Conservation (phyloP, 1,140 invertebrate species). For the Bombus pascuorum region DNA sequence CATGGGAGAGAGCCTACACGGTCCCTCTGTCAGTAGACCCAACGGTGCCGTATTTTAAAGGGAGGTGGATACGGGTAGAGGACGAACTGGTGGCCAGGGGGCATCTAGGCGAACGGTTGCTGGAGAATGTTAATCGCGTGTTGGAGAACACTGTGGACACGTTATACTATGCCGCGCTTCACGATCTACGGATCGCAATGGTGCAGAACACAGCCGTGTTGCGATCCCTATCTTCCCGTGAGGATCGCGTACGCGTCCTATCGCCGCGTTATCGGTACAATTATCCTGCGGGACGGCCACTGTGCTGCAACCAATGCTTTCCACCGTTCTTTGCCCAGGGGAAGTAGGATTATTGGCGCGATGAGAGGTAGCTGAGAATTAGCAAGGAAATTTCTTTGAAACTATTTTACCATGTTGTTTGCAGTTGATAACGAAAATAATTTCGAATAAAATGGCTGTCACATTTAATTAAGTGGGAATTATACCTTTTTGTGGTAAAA, state of each 20-base stretch:
- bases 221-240: constrained; percentile 30
- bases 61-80: constrained; percentile 5
- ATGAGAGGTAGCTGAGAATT: neutral
- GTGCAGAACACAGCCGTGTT: constrained; percentile 12
- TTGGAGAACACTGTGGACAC: constrained; percentile 43
- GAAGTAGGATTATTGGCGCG: neutral
- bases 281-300: constrained; percentile 31
- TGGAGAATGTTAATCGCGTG: constrained; percentile 46
- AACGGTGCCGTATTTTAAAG: constrained; percentile 63
- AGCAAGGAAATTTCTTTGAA: neutral
- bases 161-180: constrained; percentile 18
- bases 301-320: neutral
- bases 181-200: constrained; percentile 46
- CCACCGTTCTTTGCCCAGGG: neutral
- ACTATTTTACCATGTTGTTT: neutral
- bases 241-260: constrained; percentile 24
- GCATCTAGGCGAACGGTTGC: constrained; percentile 40
- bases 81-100: constrained; percentile 38
- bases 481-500: too few relatives aligned
- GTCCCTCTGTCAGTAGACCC: neutral
- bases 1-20: constrained; percentile 30
- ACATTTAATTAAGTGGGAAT: too few relatives aligned
- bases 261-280: constrained; percentile 41
- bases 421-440: neutral
- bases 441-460: neutral